These are phyloP conservation scores for Pseudochaenichthys georgianus DNA, from an alignment of 2,797 vertebrate species.

Conservation along the genomic window DNA sequence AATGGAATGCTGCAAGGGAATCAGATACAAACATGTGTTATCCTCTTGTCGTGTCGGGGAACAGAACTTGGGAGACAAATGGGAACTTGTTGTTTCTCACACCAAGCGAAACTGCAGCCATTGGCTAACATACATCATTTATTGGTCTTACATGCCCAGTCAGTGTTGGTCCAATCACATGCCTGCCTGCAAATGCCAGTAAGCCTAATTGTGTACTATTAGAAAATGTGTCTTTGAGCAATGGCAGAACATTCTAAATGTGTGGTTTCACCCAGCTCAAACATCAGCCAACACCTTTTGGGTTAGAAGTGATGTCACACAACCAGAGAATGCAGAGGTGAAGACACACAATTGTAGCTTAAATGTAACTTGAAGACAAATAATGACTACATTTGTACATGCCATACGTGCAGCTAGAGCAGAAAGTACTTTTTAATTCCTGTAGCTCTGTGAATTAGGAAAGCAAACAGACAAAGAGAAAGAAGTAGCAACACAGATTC, in stretches of 20 bases:
- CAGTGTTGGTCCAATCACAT: conserved; percentile 1
- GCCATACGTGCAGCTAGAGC: conserved; percentile 12
- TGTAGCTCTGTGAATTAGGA: conserved; percentile 33
- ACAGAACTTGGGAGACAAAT: neutral
- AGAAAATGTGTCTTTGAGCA: neutral
- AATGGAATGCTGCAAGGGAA: neutral
- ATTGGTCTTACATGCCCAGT: neutral
- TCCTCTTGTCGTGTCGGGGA: neutral
- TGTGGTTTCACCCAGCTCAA: conserved; percentile 3
- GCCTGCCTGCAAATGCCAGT: neutral
- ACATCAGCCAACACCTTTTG: conserved; percentile 7
- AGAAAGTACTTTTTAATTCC: conserved; percentile 26
- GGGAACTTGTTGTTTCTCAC: neutral
- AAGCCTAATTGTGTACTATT: neutral
- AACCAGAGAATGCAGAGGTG: conserved; percentile 31
- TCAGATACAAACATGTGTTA: neutral
- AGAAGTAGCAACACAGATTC: conserved; percentile 27
- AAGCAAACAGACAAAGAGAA: conserved; percentile 20
- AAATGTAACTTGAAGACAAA: conserved; percentile 12
- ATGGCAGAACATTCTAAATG: conserved; percentile 9
- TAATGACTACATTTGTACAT: conserved; percentile 1
- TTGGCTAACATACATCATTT: neutral
- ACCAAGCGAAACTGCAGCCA: neutral
- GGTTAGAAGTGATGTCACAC: conserved; percentile 18
- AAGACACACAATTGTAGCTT: conserved; percentile 43